These are phyloP conservation scores for Bicyclus anynana DNA, from an alignment of 1,140 invertebrate genomes.

Conservation along the genomic window DNA sequence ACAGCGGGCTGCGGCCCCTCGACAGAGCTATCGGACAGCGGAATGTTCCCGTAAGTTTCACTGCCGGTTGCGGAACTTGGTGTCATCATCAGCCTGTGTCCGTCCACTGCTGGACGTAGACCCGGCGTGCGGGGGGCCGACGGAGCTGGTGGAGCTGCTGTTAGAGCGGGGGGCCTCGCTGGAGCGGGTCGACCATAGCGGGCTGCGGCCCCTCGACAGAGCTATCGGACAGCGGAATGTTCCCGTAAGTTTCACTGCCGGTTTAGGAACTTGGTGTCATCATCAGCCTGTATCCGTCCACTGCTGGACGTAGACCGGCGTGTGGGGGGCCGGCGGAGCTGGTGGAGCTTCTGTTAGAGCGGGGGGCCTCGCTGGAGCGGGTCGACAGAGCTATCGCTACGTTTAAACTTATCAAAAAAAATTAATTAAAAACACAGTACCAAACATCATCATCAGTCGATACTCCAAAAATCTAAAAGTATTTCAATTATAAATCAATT, in stretches of 20 bases:
- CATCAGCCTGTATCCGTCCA: no score
- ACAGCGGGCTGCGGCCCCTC: constrained; percentile 95
- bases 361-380: constrained; percentile 93
- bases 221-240: constrained; percentile 95
- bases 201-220: constrained; percentile 95
- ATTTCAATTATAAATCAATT: no score
- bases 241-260: constrained; percentile 74
- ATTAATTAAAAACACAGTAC: no score
- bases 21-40: constrained; percentile 95
- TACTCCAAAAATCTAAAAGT: no score
- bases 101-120: no score
- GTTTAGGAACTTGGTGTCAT: no score
- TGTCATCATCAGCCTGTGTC: no score
- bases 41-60: constrained; percentile 84
- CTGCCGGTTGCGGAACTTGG: no score
- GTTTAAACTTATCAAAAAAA: no score
- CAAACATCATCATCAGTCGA: no score
- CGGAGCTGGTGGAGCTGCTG: constrained; percentile 84
- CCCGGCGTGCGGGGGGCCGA: constrained; percentile 90
- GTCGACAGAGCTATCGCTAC: constrained; percentile 96
- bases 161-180: constrained; percentile 92
- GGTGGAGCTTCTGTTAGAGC: constrained; percentile 89
- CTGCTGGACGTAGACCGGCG: constrained; percentile 95
- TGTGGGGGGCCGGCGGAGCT: constrained; percentile 86
- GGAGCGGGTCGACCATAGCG: constrained; percentile 95